Evolutionary conservation across 2,113 vertebrate species (phyloP).

Genomic region (Oncorhynchus gorbuscha): DNA sequence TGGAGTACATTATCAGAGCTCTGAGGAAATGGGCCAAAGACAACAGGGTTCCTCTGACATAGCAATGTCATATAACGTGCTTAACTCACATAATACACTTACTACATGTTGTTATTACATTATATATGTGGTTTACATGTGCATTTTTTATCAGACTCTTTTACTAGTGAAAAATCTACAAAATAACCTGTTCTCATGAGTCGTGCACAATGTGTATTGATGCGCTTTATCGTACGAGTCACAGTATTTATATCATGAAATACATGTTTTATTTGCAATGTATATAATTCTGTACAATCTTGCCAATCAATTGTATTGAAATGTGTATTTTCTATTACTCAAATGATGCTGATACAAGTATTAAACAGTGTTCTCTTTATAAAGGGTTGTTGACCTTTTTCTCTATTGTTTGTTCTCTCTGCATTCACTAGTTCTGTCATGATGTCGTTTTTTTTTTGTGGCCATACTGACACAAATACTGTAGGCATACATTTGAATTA

Average conservation of each 20-base stretch:
- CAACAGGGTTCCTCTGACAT: slow-evolving; percentile 84
- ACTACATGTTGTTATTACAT: neutral
- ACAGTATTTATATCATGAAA: neutral
- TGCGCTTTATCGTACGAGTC: neutral
- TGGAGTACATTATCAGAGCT: slow-evolving; percentile 89
- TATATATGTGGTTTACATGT: neutral
- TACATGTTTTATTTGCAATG: neutral
- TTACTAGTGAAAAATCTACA: too few species aligned
- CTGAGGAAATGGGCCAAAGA: slow-evolving; percentile 99
- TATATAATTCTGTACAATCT: neutral
- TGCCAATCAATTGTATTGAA: slow-evolving; percentile 7
- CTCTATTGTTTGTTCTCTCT: neutral
- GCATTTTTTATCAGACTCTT: too few species aligned
- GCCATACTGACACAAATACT: too few species aligned
- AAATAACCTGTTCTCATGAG: neutral
- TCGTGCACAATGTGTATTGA: too few species aligned
- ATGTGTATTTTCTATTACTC: slow-evolving; percentile 40
- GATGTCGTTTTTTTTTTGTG: neutral
- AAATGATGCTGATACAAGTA: neutral
- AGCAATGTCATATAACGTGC: slow-evolving; percentile 9
- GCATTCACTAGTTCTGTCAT: neutral
- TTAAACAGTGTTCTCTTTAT: neutral
- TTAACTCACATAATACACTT: neutral
- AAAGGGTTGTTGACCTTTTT: neutral
- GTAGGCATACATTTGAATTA: too few species aligned